phyloP scores from a whole-genome alignment of 2,888 invertebrate genomes.

The Erannis defoliaria region DNA sequence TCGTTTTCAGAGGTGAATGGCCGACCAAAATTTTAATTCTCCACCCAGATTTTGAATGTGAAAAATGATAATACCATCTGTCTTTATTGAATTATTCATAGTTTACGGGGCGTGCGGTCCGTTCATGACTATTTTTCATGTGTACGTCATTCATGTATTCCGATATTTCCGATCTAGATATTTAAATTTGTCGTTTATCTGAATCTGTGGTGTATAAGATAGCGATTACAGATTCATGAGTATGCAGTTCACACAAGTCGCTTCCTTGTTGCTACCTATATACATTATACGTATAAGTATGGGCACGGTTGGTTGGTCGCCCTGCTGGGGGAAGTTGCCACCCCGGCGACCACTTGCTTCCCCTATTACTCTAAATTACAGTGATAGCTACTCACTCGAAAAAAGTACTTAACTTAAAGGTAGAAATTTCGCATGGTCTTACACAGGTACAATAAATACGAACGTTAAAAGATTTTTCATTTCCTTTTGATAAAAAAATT shows the following conservation, averaged over 20 bases:
- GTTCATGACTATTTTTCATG: slow-evolving; percentile 58
- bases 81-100: slow-evolving; percentile 74
- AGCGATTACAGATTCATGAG: slow-evolving; percentile 44
- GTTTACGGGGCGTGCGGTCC: slow-evolving; percentile 59
- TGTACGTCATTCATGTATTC: slow-evolving; percentile 49
- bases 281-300: slow-evolving; percentile 44
- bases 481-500: no score
- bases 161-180: slow-evolving; percentile 72
- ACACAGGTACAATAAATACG: slow-evolving; percentile 25
- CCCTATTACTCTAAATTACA: slow-evolving; percentile 57
- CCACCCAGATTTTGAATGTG: slow-evolving; percentile 71
- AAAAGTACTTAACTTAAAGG: slow-evolving; percentile 35
- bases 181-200: slow-evolving; percentile 57
- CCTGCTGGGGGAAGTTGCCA: slow-evolving; percentile 54
- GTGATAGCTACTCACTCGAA: slow-evolving; percentile 49
- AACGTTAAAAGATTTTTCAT: neutral
- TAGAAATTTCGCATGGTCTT: slow-evolving; percentile 36
- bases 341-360: slow-evolving; percentile 52
- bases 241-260: slow-evolving; percentile 43
- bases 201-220: slow-evolving; percentile 42
- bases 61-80: slow-evolving; percentile 69
- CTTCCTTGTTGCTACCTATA: slow-evolving; percentile 41
- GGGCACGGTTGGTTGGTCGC: slow-evolving; percentile 62
- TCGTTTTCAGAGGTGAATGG: slow-evolving; percentile 66
- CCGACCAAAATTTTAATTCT: slow-evolving; percentile 79